Evolutionary conservation across 2,888 invertebrate genomes (phyloP).

Genomic region (Prosopocoilus inquinatus): DNA sequence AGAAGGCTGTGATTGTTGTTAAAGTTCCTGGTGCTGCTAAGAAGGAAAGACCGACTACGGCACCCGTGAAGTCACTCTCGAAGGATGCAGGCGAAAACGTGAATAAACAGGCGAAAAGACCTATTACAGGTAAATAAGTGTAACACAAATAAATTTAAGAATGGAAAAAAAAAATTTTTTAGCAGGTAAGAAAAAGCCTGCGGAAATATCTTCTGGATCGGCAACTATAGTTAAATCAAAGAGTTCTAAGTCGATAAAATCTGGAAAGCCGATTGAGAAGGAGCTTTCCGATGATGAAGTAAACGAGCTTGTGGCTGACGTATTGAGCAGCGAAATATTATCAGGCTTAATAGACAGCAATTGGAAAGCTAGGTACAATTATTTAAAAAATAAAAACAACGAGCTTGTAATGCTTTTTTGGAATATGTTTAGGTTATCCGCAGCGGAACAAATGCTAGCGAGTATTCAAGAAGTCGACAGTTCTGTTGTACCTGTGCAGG

Average conservation of each 20-base stretch:
- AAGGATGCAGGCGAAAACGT: conserved; percentile 37
- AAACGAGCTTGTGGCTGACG: conserved; percentile 66
- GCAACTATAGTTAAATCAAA: conserved; percentile 39
- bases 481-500: conserved; percentile 69
- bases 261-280: conserved; percentile 56
- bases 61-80: conserved; percentile 29
- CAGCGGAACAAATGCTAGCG: conserved; percentile 70
- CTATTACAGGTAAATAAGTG: conserved; percentile 37
- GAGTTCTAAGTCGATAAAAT: conserved; percentile 25
- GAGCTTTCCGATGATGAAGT: conserved; percentile 77
- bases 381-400: conserved; percentile 30
- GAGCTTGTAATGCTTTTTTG: too few species aligned
- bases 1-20: conserved; percentile 85
- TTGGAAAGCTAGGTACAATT: conserved; percentile 69
- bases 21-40: conserved; percentile 67
- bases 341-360: conserved; percentile 71
- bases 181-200: conserved; percentile 25
- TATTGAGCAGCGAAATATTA: conserved; percentile 63
- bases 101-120: conserved; percentile 56
- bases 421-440: conserved; percentile 56
- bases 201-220: conserved; percentile 45
- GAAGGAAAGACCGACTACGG: conserved; percentile 57
- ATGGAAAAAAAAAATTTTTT: not conserved
- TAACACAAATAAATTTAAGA: not conserved
- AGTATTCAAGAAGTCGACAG: conserved; percentile 62